A percentile compares a stretch with the other conserved stretches of the same genome.
These are phyloP conservation scores for Aphaenogaster rudis DNA, from an alignment of 1,140 invertebrate species.

Conservation along the genomic window DNA sequence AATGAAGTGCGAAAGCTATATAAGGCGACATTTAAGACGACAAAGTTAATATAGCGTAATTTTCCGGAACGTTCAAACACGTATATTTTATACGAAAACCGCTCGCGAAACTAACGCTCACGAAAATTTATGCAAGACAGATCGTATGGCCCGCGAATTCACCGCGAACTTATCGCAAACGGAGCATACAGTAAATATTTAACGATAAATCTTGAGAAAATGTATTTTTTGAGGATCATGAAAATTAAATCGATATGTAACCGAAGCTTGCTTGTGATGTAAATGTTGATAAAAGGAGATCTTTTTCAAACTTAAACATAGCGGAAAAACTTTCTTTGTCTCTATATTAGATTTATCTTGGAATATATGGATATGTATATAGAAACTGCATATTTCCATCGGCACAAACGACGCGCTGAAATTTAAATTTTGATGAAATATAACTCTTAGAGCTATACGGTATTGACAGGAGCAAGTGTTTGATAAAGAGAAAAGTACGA, in stretches of 20 bases:
- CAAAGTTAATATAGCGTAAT: slow-evolving; percentile 59
- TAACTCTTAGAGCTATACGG: neutral
- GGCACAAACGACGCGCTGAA: neutral
- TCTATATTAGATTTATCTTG: neutral
- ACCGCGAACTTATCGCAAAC: neutral
- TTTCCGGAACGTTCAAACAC: slow-evolving; percentile 12
- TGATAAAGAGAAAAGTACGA: neutral
- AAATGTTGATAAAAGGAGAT: neutral
- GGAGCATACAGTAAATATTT: neutral
- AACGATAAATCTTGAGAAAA: slow-evolving; percentile 12
- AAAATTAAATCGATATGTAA: neutral
- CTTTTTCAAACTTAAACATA: neutral
- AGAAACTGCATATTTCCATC: neutral
- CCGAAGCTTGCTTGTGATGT: neutral
- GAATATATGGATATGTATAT: neutral
- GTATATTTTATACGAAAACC: slow-evolving; percentile 9
- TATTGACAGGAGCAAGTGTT: neutral
- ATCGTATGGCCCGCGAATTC: neutral
- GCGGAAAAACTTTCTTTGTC: neutral
- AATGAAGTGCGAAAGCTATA: slow-evolving; percentile 41
- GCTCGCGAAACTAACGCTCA: slow-evolving; percentile 15
- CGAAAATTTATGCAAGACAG: neutral
- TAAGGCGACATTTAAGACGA: slow-evolving; percentile 25
- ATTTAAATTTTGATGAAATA: slow-evolving; percentile 34
- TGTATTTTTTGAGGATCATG: neutral